A percentile compares a stretch with the other conserved stretches of the same genome.
Conservation (phyloP, 2,888 invertebrate species). For the Theretra japonica region DNA sequence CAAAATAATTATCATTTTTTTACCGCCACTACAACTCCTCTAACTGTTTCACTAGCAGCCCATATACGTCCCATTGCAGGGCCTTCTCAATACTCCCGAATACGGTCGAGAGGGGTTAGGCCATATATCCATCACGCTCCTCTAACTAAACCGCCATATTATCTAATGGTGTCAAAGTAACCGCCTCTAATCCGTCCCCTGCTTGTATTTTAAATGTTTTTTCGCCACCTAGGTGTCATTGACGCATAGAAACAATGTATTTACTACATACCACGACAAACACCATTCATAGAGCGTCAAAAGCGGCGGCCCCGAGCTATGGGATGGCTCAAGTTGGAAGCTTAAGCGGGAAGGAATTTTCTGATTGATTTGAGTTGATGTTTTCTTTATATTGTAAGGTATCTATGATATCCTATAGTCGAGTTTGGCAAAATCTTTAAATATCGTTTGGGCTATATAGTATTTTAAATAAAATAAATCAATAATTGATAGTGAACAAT, state of each 20-base stretch:
- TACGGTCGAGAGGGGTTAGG: too few species aligned
- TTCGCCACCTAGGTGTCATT: conserved; percentile 7
- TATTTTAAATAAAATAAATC: too few species aligned
- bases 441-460: too few species aligned
- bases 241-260: conserved; percentile 18
- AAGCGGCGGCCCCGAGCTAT: conserved; percentile 9
- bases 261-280: conserved; percentile 15
- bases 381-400: neutral
- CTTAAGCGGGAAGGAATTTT: neutral
- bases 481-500: too few species aligned
- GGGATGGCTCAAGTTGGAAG: neutral
- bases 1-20: neutral
- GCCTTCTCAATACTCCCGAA: too few species aligned
- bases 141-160: neutral
- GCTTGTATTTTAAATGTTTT: neutral
- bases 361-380: neutral
- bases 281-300: conserved; percentile 8
- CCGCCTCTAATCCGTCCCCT: conserved; percentile 14
- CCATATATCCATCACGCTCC: too few species aligned
- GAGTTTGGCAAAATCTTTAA: too few species aligned
- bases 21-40: too few species aligned
- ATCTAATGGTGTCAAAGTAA: neutral
- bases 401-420: too few species aligned
- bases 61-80: too few species aligned
- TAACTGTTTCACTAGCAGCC: too few species aligned